Base-by-base conservation (phyloP, 2,797 vertebrate genomes). In the Synanceia verrucosa region DNA sequence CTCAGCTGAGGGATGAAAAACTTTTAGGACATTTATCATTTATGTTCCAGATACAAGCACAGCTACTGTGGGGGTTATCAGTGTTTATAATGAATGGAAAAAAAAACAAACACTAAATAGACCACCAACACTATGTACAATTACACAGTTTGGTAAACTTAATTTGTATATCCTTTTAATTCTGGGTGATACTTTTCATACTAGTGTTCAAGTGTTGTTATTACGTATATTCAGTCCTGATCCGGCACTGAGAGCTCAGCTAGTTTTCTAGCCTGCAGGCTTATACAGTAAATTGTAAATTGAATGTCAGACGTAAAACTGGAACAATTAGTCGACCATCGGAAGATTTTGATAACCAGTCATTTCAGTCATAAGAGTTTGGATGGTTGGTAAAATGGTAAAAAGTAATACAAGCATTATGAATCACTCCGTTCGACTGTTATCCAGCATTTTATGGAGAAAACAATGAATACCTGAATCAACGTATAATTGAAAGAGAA, bases 1-100 rank as follows among this genome's bases (percentile, higher is more conserved):
- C 31, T 78, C 66, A 61, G 41, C 34, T 24, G 48, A 50, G 50
- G 72, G 26, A 72, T 16, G 24, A 46, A 50, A 75, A 5, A 23
- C 63, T 80, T 51, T 64, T 47, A 23, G 61, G 21, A 59, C 62
- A 31, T 75, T 79, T 70, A 18, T 69, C 62, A 31, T 75, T 79
- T 70, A 18, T 69, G 60, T 68, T 71, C 74, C 60, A 65, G 51
- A 11, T 31, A 65, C 53, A 62, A 79, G 76, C 69, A 59, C 50
- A 29, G 82, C 84, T 76, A 70, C 79, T 79, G 79, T 18, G 50
- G 46, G 50, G 46, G 50, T 48, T 41, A 18, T 76, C 26, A 3
- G 47, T 2, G 21, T n/a, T 29, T 21, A 31, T 36, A 48, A 36
- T 14, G 18, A 68, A 36, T 50, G n/a, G 11, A 41, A 50, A n/a